phyloP scores from a whole-genome alignment of 2,888 invertebrate species.

The Phlogophora meticulosa region DNA sequence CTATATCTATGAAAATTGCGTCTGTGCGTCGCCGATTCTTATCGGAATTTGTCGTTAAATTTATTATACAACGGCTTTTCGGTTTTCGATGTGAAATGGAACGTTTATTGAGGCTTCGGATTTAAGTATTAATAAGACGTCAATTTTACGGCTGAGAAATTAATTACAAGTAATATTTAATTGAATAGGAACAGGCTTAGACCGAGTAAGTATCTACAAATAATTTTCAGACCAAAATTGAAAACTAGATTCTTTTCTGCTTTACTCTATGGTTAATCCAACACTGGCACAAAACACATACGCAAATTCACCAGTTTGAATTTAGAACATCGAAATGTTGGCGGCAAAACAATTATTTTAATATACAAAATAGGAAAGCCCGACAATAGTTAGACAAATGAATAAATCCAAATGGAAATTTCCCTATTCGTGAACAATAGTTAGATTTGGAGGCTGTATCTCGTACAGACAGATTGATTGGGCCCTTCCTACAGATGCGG shows the following conservation, averaged over 20 bases:
- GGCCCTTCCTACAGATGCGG: conserved; percentile 80
- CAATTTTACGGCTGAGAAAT: conserved; percentile 62
- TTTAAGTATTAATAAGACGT: conserved; percentile 74
- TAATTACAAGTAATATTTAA: conserved; percentile 63
- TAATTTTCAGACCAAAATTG: background rate
- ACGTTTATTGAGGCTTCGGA: conserved; percentile 77
- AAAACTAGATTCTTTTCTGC: background rate
- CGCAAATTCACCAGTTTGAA: conserved; percentile 61
- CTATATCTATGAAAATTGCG: conserved; percentile 91
- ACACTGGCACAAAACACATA: conserved; percentile 41
- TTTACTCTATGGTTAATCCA: conserved; percentile 33
- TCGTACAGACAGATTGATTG: conserved; percentile 91
- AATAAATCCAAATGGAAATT: conserved; percentile 91
- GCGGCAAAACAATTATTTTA: conserved; percentile 79
- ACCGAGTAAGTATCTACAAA: conserved; percentile 2
- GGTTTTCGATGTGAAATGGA: conserved; percentile 79
- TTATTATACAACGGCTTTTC: conserved; percentile 84
- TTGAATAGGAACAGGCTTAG: conserved; percentile 24
- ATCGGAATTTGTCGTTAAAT: conserved; percentile 89
- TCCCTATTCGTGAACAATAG: conserved; percentile 90
- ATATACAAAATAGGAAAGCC: conserved; percentile 77
- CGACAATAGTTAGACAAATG: conserved; percentile 90
- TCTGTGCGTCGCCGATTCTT: conserved; percentile 87
- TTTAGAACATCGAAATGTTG: conserved; percentile 68
- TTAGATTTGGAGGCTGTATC: conserved; percentile 90